Conservation (phyloP, 2,797 vertebrate species). For the Enteromius afrohamiltoni region DNA sequence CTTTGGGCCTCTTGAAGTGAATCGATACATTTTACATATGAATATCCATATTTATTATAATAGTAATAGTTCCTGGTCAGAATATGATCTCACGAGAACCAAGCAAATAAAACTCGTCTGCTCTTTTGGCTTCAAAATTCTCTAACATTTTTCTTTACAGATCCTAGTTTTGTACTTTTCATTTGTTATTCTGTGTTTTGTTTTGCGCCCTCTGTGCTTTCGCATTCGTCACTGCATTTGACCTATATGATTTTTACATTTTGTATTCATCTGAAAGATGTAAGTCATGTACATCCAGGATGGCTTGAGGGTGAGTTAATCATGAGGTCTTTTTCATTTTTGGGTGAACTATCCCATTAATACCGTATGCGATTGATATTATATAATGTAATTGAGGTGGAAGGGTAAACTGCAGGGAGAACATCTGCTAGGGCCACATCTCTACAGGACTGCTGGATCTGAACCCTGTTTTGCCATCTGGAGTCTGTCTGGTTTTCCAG, state of each 20-base stretch:
- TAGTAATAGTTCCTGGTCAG: not conserved
- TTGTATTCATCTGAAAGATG: not conserved
- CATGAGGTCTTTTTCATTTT: not conserved
- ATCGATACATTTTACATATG: not conserved
- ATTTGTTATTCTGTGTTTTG: too few relatives aligned
- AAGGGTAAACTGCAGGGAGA: slow-evolving; percentile 23
- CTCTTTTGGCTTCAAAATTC: not conserved
- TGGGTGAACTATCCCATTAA: not conserved
- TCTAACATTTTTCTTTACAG: not conserved
- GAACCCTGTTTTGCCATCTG: slow-evolving; percentile 50
- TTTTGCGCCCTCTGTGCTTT: too few relatives aligned
- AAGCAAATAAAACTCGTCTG: not conserved
- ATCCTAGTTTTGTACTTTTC: not conserved
- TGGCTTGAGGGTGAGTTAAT: not conserved
- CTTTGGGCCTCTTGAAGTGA: not conserved
- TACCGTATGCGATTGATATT: not conserved
- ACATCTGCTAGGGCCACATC: slow-evolving; percentile 41
- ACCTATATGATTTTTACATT: not conserved
- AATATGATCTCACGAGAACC: not conserved
- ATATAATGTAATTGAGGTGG: not conserved
- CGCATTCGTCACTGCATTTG: not conserved
- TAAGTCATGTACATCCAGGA: not conserved
- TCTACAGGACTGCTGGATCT: slow-evolving; percentile 46
- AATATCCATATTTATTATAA: not conserved
- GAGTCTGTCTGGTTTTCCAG: slow-evolving; percentile 29